These are phyloP conservation scores for Scaptomyza montana DNA, from an alignment of 1,140 invertebrate species.

Conservation along the genomic window DNA sequence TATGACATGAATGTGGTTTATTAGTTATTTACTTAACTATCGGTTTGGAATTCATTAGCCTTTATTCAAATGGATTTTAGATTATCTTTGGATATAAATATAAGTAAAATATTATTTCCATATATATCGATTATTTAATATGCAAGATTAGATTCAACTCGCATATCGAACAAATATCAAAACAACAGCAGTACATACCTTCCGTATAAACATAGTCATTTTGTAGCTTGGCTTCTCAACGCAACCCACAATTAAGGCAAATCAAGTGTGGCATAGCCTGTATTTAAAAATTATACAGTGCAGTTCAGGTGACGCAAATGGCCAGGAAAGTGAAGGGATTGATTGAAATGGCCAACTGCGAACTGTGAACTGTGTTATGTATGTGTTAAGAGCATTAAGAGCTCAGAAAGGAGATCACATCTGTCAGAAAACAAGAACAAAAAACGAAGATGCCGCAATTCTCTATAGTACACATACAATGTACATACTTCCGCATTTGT, in stretches of 20 bases:
- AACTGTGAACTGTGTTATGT: constrained; percentile 8
- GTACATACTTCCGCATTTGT: constrained; percentile 25
- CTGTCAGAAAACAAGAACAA: constrained; percentile 13
- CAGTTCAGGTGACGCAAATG: constrained; percentile 46
- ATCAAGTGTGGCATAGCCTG: constrained; percentile 30
- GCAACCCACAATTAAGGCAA: constrained; percentile 49
- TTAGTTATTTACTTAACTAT: constrained; percentile 32
- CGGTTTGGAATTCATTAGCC: constrained; percentile 39
- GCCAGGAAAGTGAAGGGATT: constrained; percentile 54
- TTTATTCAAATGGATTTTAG: constrained; percentile 44
- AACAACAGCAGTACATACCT: background rate
- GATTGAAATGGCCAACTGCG: constrained; percentile 5
- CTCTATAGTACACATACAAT: background rate
- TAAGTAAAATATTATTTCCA: background rate
- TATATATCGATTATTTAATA: constrained; percentile 18
- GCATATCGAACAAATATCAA: background rate
- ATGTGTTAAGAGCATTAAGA: constrained; percentile 10
- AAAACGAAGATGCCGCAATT: constrained; percentile 15
- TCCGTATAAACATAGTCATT: constrained; percentile 5
- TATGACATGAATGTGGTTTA: background rate
- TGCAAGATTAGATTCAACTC: constrained; percentile 4
- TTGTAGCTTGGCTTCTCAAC: constrained; percentile 4
- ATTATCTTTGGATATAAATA: too few species aligned
- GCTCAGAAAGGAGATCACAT: constrained; percentile 24
- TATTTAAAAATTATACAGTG: constrained; percentile 40